phyloP scores from a whole-genome alignment of 1,140 invertebrate genomes.

The Dendrolimus kikuchii region DNA sequence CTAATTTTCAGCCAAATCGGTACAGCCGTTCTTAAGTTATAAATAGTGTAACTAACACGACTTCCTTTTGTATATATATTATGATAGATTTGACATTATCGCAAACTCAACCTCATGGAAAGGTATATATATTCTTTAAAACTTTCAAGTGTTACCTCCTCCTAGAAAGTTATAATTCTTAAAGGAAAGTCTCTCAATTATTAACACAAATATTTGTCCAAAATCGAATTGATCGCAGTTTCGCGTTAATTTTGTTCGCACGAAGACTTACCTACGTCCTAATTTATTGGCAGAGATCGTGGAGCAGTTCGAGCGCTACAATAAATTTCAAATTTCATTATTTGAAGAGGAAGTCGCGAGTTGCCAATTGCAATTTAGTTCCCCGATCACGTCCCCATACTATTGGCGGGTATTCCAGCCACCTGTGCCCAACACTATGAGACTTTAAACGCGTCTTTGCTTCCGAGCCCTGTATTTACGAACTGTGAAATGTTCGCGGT shows the following conservation, averaged over 20 bases:
- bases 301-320: slow-evolving; percentile 50
- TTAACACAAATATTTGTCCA: not conserved
- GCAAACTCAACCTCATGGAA: too few relatives aligned
- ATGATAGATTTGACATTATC: too few relatives aligned
- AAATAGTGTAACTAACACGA: too few relatives aligned
- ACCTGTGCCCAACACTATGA: slow-evolving; percentile 67
- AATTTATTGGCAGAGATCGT: slow-evolving; percentile 52
- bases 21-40: too few relatives aligned
- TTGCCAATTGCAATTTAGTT: slow-evolving; percentile 60
- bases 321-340: slow-evolving; percentile 71
- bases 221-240: slow-evolving; percentile 23
- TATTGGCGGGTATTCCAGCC: slow-evolving; percentile 67
- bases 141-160: too few relatives aligned
- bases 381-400: slow-evolving; percentile 67
- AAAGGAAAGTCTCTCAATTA: too few relatives aligned
- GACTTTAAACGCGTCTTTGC: slow-evolving; percentile 63
- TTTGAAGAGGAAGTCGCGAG: slow-evolving; percentile 66
- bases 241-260: slow-evolving; percentile 27
- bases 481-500: slow-evolving; percentile 66
- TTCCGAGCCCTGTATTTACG: slow-evolving; percentile 55
- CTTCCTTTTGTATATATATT: too few relatives aligned
- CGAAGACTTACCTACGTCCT: slow-evolving; percentile 28
- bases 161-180: too few relatives aligned
- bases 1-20: too few relatives aligned
- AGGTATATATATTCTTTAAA: too few relatives aligned